phyloP scores from a whole-genome alignment of 2,113 vertebrate genomes.

The Canis aureus region DNA sequence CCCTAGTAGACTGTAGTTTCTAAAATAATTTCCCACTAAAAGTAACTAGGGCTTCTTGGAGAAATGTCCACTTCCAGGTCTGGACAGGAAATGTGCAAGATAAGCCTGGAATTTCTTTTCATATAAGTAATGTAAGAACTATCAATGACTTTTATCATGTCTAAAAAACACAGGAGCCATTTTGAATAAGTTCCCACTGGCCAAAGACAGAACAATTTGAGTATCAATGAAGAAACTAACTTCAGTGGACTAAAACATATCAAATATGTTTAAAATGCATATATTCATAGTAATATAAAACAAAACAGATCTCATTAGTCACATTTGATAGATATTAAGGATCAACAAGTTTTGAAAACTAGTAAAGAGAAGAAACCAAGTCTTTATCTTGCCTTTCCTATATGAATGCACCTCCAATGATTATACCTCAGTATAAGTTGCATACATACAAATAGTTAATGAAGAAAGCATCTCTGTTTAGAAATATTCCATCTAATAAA shows the following conservation, averaged over 20 bases:
- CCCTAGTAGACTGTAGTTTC: background rate
- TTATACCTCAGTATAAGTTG: background rate
- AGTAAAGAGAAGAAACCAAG: background rate
- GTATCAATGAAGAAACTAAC: background rate
- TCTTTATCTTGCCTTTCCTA: background rate
- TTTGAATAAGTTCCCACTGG: background rate
- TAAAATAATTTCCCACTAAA: slow-evolving; percentile 49
- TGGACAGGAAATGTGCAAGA: background rate
- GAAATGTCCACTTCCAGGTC: background rate
- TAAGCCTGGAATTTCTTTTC: background rate
- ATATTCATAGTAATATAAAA: background rate
- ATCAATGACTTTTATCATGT: background rate
- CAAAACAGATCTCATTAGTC: background rate
- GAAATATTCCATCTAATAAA: background rate
- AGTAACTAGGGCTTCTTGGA: background rate
- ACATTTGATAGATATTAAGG: background rate
- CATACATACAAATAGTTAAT: background rate
- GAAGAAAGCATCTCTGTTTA: background rate
- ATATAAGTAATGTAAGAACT: background rate
- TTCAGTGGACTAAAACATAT: background rate
- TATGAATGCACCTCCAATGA: background rate
- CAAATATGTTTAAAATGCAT: slow-evolving; percentile 15
- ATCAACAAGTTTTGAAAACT: slow-evolving; percentile 6
- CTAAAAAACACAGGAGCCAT: slow-evolving; percentile 8
- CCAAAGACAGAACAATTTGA: background rate